Evolutionary conservation across 2,113 vertebrate species (phyloP).

Genomic region (Lasiurus borealis): DNA sequence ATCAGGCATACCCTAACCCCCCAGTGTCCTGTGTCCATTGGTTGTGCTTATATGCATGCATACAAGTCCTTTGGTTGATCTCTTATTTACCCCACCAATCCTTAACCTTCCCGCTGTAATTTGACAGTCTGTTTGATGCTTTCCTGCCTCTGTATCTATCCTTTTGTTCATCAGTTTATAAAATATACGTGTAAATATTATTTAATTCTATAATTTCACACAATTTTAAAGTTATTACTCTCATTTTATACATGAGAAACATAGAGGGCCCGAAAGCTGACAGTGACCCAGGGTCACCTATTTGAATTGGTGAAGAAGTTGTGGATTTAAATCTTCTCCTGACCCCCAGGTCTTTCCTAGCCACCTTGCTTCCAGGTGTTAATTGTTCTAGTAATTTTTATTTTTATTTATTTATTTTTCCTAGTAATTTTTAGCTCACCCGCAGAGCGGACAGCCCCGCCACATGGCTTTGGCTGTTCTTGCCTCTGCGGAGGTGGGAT

Average conservation of each 20-base stretch:
- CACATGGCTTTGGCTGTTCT: not conserved
- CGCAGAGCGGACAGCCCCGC: accelerated
- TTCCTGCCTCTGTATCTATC: too few species aligned
- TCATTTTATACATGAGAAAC: not conserved
- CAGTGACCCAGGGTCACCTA: not conserved
- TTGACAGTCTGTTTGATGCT: too few species aligned
- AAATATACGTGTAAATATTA: not conserved
- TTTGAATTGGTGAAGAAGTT: constrained; percentile 3
- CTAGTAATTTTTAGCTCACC: not conserved
- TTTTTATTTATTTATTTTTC: not conserved
- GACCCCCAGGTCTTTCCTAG: not conserved
- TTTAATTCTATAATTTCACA: not conserved
- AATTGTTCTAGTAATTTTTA: not conserved
- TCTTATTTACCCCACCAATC: too few species aligned
- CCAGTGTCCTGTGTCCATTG: too few species aligned
- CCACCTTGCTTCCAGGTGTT: not conserved
- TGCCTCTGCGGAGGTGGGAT: not conserved
- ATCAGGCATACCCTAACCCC: not conserved
- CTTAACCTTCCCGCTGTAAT: too few species aligned
- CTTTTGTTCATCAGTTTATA: not conserved
- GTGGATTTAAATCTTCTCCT: not conserved
- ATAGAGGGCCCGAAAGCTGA: not conserved
- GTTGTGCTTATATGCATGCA: too few species aligned
- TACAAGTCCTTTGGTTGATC: too few species aligned
- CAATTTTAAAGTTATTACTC: not conserved